A percentile compares a stretch with the other conserved stretches of the same genome.
Conservation (phyloP, 2,113 vertebrate genomes). For the Seriola quinqueradiata region DNA sequence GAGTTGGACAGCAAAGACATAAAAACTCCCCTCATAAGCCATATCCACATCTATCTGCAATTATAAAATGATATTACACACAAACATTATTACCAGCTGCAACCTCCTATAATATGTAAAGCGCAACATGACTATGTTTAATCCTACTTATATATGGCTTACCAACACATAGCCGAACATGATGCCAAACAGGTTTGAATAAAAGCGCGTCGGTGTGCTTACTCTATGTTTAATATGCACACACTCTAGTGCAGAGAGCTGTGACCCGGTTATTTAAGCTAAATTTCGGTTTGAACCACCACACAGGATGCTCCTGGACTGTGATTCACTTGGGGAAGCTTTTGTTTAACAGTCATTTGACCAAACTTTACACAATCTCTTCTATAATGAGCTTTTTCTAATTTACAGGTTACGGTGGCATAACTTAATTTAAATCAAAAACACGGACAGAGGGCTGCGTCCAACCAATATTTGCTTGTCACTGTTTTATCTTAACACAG, state of each 20-base stretch:
- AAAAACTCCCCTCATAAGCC: background rate
- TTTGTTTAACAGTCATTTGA: background rate
- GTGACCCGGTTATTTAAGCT: slow-evolving; percentile 8
- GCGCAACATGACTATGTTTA: background rate
- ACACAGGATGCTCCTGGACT: slow-evolving; percentile 30
- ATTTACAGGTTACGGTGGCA: background rate
- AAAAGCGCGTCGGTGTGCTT: background rate
- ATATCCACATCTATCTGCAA: background rate
- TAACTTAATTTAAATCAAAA: background rate
- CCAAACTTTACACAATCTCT: background rate
- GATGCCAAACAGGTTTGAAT: background rate
- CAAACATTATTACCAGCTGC: background rate
- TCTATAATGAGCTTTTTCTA: background rate
- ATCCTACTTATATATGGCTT: background rate
- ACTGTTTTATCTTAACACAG: background rate
- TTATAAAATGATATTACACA: background rate
- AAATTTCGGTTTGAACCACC: slow-evolving; percentile 2
- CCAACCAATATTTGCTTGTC: background rate
- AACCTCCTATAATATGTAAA: background rate
- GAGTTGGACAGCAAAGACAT: background rate
- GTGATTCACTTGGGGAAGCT: slow-evolving; percentile 6
- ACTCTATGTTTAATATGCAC: background rate
- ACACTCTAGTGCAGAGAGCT: background rate
- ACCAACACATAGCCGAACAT: background rate
- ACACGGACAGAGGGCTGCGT: background rate